Evolutionary conservation across 2,888 invertebrate species (phyloP).

Genomic region (Incurvaria masculella): DNA sequence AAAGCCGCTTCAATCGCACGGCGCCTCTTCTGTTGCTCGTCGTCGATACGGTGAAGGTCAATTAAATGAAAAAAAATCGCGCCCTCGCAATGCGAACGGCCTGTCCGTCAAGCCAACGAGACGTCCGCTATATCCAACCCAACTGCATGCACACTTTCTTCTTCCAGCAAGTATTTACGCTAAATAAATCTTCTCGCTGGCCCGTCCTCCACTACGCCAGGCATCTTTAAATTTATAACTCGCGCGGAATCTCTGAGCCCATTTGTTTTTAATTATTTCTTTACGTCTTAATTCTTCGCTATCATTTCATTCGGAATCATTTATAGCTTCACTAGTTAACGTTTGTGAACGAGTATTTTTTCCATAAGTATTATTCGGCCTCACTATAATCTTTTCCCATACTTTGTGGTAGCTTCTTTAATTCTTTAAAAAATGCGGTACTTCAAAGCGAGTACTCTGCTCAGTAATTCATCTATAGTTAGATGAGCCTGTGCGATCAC

Average conservation of each 20-base stretch:
- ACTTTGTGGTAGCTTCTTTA: no score
- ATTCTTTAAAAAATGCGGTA: no score
- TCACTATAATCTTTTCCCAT: no score
- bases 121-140: not conserved
- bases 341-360: no score
- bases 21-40: not conserved
- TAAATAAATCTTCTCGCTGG: not conserved
- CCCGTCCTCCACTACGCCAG: not conserved
- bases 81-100: not conserved
- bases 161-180: not conserved
- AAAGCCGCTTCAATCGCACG: not conserved
- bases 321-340: no score
- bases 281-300: not conserved
- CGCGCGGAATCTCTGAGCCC: not conserved
- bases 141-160: not conserved
- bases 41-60: not conserved
- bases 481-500: no score
- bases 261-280: not conserved
- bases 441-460: no score
- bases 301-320: no score
- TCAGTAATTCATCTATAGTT: no score
- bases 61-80: not conserved
- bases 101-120: not conserved
- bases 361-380: no score
- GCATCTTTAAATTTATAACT: not conserved